These are phyloP conservation scores for Chelon labrosus DNA, from an alignment of 2,797 vertebrate genomes.

Conservation along the genomic window DNA sequence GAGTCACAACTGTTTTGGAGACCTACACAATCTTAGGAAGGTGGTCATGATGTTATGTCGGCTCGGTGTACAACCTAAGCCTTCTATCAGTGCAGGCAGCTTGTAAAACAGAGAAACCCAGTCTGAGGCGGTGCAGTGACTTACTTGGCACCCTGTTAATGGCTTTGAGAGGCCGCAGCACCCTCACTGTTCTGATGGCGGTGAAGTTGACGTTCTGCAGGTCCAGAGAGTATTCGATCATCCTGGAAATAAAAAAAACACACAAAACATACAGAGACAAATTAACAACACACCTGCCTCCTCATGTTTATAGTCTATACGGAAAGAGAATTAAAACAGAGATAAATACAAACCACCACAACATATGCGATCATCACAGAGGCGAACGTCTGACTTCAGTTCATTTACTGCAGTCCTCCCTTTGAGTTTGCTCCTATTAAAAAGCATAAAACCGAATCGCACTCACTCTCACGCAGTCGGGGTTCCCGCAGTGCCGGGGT, in stretches of 20 bases:
- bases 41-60: no score
- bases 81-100: no score
- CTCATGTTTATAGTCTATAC: neutral
- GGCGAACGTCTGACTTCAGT: neutral
- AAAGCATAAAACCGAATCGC: constrained; percentile 13
- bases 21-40: no score
- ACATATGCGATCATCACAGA: neutral
- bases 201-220: constrained; percentile 97
- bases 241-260: constrained; percentile 79
- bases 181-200: constrained; percentile 95
- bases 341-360: neutral
- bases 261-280: constrained; percentile 11
- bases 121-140: constrained; percentile 62
- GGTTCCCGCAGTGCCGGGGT: constrained; percentile 3
- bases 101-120: no score
- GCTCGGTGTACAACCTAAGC: no score
- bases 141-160: constrained; percentile 99
- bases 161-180: constrained; percentile 96
- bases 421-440: constrained; percentile 24
- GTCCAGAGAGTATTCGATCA: constrained; percentile 97
- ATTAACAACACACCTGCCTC: neutral
- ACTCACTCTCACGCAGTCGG: neutral
- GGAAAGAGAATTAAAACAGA: no score
- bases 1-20: no score
- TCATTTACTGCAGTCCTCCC: constrained; percentile 11